Conservation (phyloP, 2,113 vertebrate species). For the Ancistrus triradiatus region DNA sequence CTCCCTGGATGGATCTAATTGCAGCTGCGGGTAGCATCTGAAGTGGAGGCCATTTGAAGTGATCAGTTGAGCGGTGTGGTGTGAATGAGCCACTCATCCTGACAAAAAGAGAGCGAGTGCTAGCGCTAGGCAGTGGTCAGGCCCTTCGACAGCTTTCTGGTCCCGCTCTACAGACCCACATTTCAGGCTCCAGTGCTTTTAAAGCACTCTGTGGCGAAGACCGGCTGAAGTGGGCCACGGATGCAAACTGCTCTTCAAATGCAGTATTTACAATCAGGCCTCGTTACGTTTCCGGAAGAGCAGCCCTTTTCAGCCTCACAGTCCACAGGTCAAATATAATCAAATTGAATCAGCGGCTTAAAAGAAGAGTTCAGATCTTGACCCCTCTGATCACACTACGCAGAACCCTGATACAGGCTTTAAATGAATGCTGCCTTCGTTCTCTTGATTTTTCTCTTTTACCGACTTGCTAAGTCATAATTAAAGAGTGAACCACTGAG, state of each 20-base stretch:
- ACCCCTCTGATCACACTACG: constrained; percentile 62
- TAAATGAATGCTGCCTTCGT: no score
- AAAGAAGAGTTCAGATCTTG: constrained; percentile 66
- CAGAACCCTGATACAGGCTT: constrained; percentile 39
- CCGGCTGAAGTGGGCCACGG: constrained; percentile 41
- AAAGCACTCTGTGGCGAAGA: constrained; percentile 40
- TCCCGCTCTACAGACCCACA: constrained; percentile 20
- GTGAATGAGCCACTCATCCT: constrained; percentile 47
- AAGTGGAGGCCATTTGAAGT: constrained; percentile 46
- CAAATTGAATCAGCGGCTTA: constrained; percentile 63
- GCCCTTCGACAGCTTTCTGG: constrained; percentile 40
- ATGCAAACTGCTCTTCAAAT: constrained; percentile 39
- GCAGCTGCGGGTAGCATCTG: constrained; percentile 33
- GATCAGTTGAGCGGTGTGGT: constrained; percentile 32
- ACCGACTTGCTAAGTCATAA: no score
- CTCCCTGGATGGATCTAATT: constrained; percentile 26
- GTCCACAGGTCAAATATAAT: constrained; percentile 66
- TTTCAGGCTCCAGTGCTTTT: constrained; percentile 40
- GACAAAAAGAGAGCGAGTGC: constrained; percentile 33
- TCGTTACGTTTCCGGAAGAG: constrained; percentile 54
- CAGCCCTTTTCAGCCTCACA: constrained; percentile 51
- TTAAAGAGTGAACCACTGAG: no score
- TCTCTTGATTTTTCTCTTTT: no score
- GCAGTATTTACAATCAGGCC: constrained; percentile 55
- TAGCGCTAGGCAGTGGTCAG: constrained; percentile 32